Evolutionary conservation across 2,113 vertebrate species (phyloP), one percentile per base, ranked within the genome.

Genomic region (Tiliqua scincoides): DNA sequence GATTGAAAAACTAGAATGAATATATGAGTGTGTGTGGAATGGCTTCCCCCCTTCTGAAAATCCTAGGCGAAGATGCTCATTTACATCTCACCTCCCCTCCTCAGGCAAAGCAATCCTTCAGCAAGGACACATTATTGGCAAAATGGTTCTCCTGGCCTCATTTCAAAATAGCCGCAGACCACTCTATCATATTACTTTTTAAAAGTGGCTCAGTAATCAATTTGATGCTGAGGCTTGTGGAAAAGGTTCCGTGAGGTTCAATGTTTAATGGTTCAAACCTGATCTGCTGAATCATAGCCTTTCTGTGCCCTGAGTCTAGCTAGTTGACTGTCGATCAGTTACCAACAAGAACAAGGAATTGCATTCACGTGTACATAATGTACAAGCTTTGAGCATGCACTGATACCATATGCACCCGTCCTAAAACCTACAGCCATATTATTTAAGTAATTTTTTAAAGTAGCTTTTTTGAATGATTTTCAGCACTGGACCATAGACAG

Each of bases 101-200:
- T 25, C 20, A 43, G 14, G 5, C 6, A 6, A 63, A 43, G 61
- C 83, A 74, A 65, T 87, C 85, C 20, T 27, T 80, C 82, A 87
- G 82, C 81, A 89, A 67, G 20, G 84, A 90, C 88, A 27, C 76
- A 74, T 90, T 87, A 91, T 25, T 63, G 61, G 57, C 62, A 84
- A 87, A 93, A 91, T 86, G 61, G 75, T 35, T 86, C 65, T 80
- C 77, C 59, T 93, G 91, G 86, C 91, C 82, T 43, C 21, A 43
- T 84, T 89, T 88, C 88, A 91, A 86, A 79, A 80, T 63, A 59
- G 67, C 18, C 32, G 61, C n/a, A 63, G 37, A 27, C 37, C 48
- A 52, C 86, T 91, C 85, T 52, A 67, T 61, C 48, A 40, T 12
- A 40, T 59, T 75, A n/a, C 57, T 78, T 85, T 6, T 48, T 48